Percentiles rank a stretch among this genome's conserved stretches.
Conservation (phyloP, 2,113 vertebrate species). For the Lanius collurio region DNA sequence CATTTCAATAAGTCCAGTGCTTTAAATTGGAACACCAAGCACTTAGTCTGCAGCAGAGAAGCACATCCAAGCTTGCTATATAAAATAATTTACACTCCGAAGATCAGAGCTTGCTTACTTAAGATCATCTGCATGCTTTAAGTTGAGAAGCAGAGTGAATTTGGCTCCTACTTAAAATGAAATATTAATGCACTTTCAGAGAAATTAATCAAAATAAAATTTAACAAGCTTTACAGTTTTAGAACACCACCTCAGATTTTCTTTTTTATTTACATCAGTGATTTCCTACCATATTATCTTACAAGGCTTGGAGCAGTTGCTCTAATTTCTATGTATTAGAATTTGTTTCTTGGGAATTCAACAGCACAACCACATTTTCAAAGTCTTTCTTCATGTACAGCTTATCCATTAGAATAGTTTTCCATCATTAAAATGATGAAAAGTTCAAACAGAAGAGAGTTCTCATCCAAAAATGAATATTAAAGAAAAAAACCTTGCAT, state of each 20-base stretch:
- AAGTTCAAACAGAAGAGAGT: neutral
- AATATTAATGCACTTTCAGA: neutral
- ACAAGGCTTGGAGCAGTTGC: neutral
- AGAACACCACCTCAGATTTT: neutral
- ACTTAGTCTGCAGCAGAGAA: neutral
- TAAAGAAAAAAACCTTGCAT: neutral
- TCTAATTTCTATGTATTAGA: neutral
- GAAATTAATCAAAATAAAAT: slow-evolving; percentile 17
- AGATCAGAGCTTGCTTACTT: slow-evolving; percentile 10
- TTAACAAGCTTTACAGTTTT: neutral
- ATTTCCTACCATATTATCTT: neutral
- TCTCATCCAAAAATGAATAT: neutral
- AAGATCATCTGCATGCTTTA: neutral
- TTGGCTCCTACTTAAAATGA: slow-evolving; percentile 8
- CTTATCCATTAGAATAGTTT: neutral
- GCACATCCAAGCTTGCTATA: neutral
- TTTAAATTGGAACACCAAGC: neutral
- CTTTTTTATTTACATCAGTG: neutral
- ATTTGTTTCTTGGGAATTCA: neutral
- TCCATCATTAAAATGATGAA: neutral
- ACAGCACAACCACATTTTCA: neutral
- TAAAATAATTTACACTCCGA: neutral
- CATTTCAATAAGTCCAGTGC: neutral
- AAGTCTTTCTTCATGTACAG: neutral
- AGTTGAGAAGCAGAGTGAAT: neutral